These are phyloP conservation scores for Scrobipalpa costella DNA, from an alignment of 2,888 invertebrate species.

Conservation along the genomic window DNA sequence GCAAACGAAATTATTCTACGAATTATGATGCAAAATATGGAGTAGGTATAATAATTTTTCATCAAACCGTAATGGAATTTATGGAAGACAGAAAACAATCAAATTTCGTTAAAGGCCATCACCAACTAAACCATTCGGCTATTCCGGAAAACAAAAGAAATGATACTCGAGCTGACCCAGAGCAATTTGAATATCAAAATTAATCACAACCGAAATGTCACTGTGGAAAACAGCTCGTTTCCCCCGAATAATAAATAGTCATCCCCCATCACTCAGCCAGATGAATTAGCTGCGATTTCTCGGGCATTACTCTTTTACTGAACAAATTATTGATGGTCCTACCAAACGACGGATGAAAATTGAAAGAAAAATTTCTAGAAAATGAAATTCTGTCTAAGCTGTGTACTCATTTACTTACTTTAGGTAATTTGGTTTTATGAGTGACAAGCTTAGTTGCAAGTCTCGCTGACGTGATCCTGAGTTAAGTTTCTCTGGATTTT, in stretches of 20 bases:
- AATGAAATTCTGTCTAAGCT: slow-evolving; percentile 27
- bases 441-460: slow-evolving; percentile 31
- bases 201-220: slow-evolving; percentile 59
- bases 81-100: not conserved
- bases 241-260: slow-evolving; percentile 57
- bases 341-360: slow-evolving; percentile 34
- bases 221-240: slow-evolving; percentile 52
- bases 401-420: slow-evolving; percentile 28
- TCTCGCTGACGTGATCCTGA: slow-evolving; percentile 30
- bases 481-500: slow-evolving; percentile 30
- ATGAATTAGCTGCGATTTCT: slow-evolving; percentile 60
- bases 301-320: slow-evolving; percentile 51
- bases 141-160: slow-evolving; percentile 32
- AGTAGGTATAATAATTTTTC: not conserved
- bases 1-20: no score
- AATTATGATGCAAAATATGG: not conserved
- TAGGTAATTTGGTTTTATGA: slow-evolving; percentile 34
- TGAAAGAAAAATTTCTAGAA: slow-evolving; percentile 26
- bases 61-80: not conserved
- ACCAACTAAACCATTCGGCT: not conserved
- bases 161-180: slow-evolving; percentile 34
- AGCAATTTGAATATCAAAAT: slow-evolving; percentile 62
- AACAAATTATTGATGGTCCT: slow-evolving; percentile 52
- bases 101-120: slow-evolving; percentile 21
- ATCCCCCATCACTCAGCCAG: slow-evolving; percentile 40